These are phyloP conservation scores for Apis laboriosa DNA, from an alignment of 1,140 invertebrate species.

Conservation along the genomic window DNA sequence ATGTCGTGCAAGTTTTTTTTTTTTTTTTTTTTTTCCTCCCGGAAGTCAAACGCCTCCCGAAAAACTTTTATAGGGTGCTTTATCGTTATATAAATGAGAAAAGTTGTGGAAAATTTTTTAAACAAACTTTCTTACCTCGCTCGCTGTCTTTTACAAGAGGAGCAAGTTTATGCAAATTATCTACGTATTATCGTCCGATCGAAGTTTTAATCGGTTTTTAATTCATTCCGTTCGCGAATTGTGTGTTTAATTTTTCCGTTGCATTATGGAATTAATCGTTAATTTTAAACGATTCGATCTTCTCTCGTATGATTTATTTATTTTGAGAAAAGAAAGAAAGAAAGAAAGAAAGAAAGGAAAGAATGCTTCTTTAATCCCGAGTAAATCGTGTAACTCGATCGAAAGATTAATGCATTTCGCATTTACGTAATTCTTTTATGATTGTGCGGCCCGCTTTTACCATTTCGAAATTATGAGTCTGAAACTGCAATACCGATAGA, in stretches of 20 bases:
- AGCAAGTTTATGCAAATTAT: not conserved
- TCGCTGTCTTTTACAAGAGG: not conserved
- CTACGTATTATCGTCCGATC: not conserved
- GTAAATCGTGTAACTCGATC: not conserved
- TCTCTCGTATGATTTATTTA: too few species aligned
- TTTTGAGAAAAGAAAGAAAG: too few species aligned
- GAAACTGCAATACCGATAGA: slow-evolving; percentile 11
- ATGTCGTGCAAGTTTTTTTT: slow-evolving; percentile 18
- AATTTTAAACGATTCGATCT: too few species aligned
- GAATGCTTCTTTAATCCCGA: too few species aligned
- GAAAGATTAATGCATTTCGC: not conserved
- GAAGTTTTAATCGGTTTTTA: slow-evolving; percentile 3
- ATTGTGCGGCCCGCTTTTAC: not conserved
- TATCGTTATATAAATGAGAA: not conserved
- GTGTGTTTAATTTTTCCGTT: not conserved
- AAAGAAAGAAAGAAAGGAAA: too few species aligned
- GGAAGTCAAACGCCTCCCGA: slow-evolving; percentile 7
- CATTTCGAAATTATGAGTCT: slow-evolving; percentile 18
- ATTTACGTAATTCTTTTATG: not conserved
- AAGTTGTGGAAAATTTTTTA: slow-evolving; percentile 15
- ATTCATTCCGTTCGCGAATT: not conserved
- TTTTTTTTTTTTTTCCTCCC: not conserved
- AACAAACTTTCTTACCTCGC: not conserved
- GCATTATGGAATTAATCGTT: too few species aligned
- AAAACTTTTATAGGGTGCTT: slow-evolving; percentile 32